Evolutionary conservation across 2,113 vertebrate genomes (phyloP), one percentile per base, ranked within the genome.

Genomic region (Petromus typicus): DNA sequence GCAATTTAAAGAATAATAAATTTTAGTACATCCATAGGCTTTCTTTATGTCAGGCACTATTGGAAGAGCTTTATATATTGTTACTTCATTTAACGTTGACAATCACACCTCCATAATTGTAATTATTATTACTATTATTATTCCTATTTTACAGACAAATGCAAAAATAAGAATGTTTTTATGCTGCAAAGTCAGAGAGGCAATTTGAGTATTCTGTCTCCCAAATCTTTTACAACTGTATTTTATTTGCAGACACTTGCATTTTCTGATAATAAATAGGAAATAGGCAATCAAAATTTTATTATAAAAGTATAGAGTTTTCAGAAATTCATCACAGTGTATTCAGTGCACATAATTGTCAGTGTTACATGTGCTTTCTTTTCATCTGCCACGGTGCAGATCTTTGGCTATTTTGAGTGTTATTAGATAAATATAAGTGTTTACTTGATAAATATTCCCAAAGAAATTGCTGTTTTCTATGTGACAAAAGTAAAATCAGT

Each of bases 1-100:
- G 0, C 57, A 91, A 80, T 76, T 83, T 73, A 66, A 96, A 83
- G 17, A 90, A 80, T 22, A 93, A 82, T 94, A 57, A 64, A 91
- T 64, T 2, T 81, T 88, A 86, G 73, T 91, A 64, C 32, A n/a
- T 59, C 7, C 66, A 4, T 59, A 61, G 22, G 5, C 17, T 54
- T 51, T 37, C 7, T 89, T 89, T 76, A 32, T 82, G 7, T 25
- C 23, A 86, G 4, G 23, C 3, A 78, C 4, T 51, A 0, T 79
- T 79, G 17, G 91, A 54, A 93, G 54, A n/a, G 3, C 9, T 66
- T 93, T 90, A 78, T 20, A 32, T 61, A 12, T 51, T 67, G 9
- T 87, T 66, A 66, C 73, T 88, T 82, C 18, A 82, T 32, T 86
- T 81, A 76, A 86, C 73, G n/a, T 67, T 84, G 25, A 76, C 11